Base-by-base conservation (phyloP, 2,113 vertebrate species). In the Heptranchias perlo region DNA sequence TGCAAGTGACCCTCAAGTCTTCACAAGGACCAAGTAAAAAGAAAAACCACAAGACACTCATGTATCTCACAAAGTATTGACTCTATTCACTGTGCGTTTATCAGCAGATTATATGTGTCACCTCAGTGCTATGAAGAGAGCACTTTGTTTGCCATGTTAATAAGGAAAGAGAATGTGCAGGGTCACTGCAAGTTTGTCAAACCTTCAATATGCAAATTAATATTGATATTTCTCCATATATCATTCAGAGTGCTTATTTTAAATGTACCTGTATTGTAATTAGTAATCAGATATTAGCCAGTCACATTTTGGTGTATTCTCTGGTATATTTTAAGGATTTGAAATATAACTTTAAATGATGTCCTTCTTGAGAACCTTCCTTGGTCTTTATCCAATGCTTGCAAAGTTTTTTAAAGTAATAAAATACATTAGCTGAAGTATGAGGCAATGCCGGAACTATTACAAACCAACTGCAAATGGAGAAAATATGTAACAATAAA, bases 391-490 rank as follows among this genome's bases (percentile, higher is more conserved):
- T 93, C 64, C 94, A 31, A 94, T 73, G 64, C 94, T 52, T 69
- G 65, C 64, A 95, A 49, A 52, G 44, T 69, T 49, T 67, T 95
- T 49, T 95, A 52, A 65, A 65, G 25, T 95, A 25, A 69, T 73
- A 73, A 95, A 35, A 69, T 95, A 18, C n/a, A 69, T 14, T 95
- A 3, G 28, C 94, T 95, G 94, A 95, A 95, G 94, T 69, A 95
- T 69, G 65, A 67, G 47, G 94, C 94, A 95, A 95, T 69, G 47
- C 64, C 94, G 65, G 94, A 95, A 49, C 62, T 44, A 69, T 73
- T 49, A 91, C 94, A 49, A 95, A 95, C 94, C 47, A 95, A 52
- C 25, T 31, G 16, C 94, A 95, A 69, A 95, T 52, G 47, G 94
- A 95, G 65, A 47, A 69, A 95, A 95, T 69, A 69, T 67, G 94